Evolutionary conservation across 2,888 invertebrate species (phyloP), one percentile per base, ranked within the genome.

Genomic region (Heliothis peltigera): DNA sequence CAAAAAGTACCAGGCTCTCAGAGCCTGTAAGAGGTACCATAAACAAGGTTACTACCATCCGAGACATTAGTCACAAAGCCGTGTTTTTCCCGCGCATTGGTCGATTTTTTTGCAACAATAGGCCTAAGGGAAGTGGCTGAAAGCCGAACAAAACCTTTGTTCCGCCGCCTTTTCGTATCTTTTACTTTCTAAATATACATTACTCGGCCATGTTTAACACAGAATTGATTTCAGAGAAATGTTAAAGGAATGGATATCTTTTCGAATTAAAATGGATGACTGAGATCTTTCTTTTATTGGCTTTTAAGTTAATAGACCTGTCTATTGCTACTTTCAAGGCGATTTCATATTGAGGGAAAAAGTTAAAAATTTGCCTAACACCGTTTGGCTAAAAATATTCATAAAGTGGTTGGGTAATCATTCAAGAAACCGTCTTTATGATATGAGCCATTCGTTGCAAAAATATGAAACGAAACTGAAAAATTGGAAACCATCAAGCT

Each of bases 61-160:
- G 62, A 71, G 55, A 64, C 65, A 58, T 75, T 78, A 64, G 56
- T 61, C 58, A 65, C 68, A 75, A 75, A 64, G 69, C 49, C 60
- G 60, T 63, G 51, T 68, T 64, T 70, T 56, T 61, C 53, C 39
- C 70, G 69, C 60, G 54, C 74, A 59, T 62, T 21, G 47, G 56
- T 39, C 35, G 47, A 71, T 77, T 55, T 68, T 70, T 74, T 66
- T 54, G 17, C 60, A 64, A 83, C 82, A 84, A 84, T 76, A 62
- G 75, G 55, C 62, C 61, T 65, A 77, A 78, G 76, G 75, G 81
- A 80, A 81, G 77, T 77, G 66, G 64, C 79, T 71, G 73, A 69
- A 79, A 48, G 54, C 68, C 59, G 73, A 81, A 85, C 82, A 84
- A 84, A 73, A 53, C 66, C 77, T 72, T 81, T 80, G 77, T 85